Conservation (phyloP, 2,888 invertebrate species). For the Congeria kusceri region DNA sequence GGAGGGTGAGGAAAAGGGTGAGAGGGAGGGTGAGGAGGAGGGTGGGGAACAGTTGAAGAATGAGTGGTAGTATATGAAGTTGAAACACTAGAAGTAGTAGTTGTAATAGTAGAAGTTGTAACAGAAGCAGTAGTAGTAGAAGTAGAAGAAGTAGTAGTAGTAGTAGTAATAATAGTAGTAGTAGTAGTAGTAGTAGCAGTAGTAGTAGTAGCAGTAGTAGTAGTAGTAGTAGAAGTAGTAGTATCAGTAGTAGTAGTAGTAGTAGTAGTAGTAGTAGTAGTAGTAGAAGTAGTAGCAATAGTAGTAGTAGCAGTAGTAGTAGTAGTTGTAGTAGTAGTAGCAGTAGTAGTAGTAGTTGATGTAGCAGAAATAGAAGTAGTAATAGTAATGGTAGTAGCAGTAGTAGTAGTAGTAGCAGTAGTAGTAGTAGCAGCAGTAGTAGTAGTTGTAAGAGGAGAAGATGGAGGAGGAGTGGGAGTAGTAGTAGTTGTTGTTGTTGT, state of each 20-base stretch:
- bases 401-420: slow-evolving; percentile 22
- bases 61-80: neutral
- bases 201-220: slow-evolving; percentile 13
- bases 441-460: slow-evolving; percentile 12
- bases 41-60: neutral
- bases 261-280: neutral
- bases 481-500: no score
- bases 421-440: slow-evolving; percentile 16
- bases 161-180: neutral
- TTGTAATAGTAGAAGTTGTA: slow-evolving; percentile 4
- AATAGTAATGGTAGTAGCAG: slow-evolving; percentile 9
- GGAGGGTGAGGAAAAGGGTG: neutral
- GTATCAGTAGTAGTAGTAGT: neutral
- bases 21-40: neutral
- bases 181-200: slow-evolving; percentile 7
- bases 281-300: slow-evolving; percentile 1
- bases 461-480: neutral
- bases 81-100: slow-evolving; percentile 9
- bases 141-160: neutral
- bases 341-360: neutral
- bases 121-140: slow-evolving; percentile 5
- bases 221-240: slow-evolving; percentile 7
- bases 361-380: neutral
- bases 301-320: slow-evolving; percentile 11
- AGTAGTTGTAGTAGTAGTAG: slow-evolving; percentile 13